Conservation (phyloP, 1,140 invertebrate species). For the Apis laboriosa region DNA sequence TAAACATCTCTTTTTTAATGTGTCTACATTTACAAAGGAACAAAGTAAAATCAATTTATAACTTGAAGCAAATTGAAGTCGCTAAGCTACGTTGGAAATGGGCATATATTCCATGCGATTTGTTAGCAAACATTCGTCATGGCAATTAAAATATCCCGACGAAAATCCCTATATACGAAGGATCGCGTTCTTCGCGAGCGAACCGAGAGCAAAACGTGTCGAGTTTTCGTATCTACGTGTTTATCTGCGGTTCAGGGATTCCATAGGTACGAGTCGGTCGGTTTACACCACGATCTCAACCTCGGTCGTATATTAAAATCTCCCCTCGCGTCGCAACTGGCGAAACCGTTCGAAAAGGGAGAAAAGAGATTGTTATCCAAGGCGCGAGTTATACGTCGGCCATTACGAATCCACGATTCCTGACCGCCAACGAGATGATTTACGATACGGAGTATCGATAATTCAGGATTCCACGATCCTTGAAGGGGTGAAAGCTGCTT, state of each 20-base stretch:
- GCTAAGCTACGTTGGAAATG: no score
- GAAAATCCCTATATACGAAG: conserved; percentile 3
- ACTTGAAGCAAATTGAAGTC: no score
- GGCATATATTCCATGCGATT: not conserved
- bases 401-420: conserved; percentile 33
- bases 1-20: no score
- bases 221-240: conserved; percentile 41
- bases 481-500: conserved; percentile 34
- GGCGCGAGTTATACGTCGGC: conserved; percentile 38
- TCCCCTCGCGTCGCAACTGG: conserved; percentile 31
- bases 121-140: not conserved
- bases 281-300: conserved; percentile 14
- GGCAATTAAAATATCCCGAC: conserved; percentile 36
- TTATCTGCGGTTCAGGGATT: conserved; percentile 45
- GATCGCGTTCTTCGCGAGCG: conserved; percentile 3
- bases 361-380: conserved; percentile 54
- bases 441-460: conserved; percentile 4
- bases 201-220: conserved; percentile 25
- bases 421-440: conserved; percentile 32
- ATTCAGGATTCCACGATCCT: conserved; percentile 17
- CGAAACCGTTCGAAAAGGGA: conserved; percentile 45
- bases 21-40: no score
- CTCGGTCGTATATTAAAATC: conserved; percentile 56
- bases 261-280: conserved; percentile 29
- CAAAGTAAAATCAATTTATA: no score